phyloP scores from a whole-genome alignment of 64 coral and sea anemone species.

The Montipora foliosa region DNA sequence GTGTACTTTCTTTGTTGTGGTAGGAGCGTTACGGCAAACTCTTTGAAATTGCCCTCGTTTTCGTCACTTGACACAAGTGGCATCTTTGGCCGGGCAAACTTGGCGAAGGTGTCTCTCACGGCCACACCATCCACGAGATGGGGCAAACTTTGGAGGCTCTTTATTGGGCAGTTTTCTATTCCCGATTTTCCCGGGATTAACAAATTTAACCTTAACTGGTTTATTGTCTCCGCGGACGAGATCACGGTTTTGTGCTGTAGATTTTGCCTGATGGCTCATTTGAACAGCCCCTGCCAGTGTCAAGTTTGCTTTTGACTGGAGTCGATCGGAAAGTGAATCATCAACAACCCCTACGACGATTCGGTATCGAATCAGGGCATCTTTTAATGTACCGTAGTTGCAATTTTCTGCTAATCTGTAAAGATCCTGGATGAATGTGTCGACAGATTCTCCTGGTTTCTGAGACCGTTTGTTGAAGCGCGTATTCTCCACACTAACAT shows the following conservation, averaged over 20 bases:
- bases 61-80: constrained; percentile 23
- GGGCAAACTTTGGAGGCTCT: constrained; percentile 43
- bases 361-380: constrained; percentile 25
- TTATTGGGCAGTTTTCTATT: constrained; percentile 36
- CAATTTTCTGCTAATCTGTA: too few relatives aligned
- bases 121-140: constrained; percentile 75
- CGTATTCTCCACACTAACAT: too few relatives aligned
- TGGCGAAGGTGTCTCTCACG: constrained; percentile 5
- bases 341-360: constrained; percentile 34
- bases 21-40: constrained; percentile 44
- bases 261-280: constrained; percentile 57
- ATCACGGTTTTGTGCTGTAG: constrained; percentile 44
- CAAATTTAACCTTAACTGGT: constrained; percentile 50
- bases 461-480: too few relatives aligned
- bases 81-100: constrained; percentile 57
- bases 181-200: constrained; percentile 45
- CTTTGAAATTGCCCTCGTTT: not conserved
- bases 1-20: constrained; percentile 26
- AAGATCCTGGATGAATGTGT: constrained; percentile 71
- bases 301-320: constrained; percentile 12
- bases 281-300: not conserved
- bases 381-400: constrained; percentile 57
- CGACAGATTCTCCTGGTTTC: constrained; percentile 11
- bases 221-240: constrained; percentile 61
- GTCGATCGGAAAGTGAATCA: constrained; percentile 4